These are phyloP conservation scores for Orthonychiurus folsomi DNA, from an alignment of 2,888 invertebrate genomes.

Conservation along the genomic window DNA sequence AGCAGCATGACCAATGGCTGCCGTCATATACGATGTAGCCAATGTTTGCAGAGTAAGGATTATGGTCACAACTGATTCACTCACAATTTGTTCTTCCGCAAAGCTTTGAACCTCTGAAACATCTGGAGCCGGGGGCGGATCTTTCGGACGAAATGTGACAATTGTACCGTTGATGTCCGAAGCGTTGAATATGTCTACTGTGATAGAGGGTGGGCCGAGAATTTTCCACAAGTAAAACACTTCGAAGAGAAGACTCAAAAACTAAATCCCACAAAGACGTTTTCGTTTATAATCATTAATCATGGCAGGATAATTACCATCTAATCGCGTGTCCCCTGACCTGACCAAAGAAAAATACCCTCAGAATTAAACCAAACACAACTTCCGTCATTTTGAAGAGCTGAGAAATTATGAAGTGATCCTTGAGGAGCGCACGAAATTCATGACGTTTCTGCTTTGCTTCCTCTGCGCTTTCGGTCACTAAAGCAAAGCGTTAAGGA, in stretches of 20 bases:
- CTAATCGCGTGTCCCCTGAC: too few species aligned
- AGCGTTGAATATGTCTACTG: neutral
- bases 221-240: slow-evolving; percentile 6
- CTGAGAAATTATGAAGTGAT: slow-evolving; percentile 22
- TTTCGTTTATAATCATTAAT: neutral
- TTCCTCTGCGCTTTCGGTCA: neutral
- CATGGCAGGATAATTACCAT: neutral
- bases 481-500: neutral
- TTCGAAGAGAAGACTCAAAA: slow-evolving; percentile 3
- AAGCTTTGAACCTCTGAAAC: neutral
- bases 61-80: neutral
- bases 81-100: neutral
- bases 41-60: neutral
- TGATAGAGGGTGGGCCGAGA: slow-evolving; percentile 2
- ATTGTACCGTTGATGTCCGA: neutral
- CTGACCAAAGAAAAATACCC: slow-evolving; percentile 16
- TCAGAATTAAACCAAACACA: slow-evolving; percentile 15
- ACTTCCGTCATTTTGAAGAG: slow-evolving; percentile 23
- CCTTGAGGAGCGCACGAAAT: slow-evolving; percentile 14
- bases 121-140: neutral
- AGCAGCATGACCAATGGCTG: neutral
- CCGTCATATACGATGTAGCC: neutral
- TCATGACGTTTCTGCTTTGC: slow-evolving; percentile 8
- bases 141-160: neutral
- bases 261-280: neutral